Evolutionary conservation across 1,140 invertebrate species (phyloP), one percentile per base, ranked within the genome.

Genomic region (Tribolium castaneum): DNA sequence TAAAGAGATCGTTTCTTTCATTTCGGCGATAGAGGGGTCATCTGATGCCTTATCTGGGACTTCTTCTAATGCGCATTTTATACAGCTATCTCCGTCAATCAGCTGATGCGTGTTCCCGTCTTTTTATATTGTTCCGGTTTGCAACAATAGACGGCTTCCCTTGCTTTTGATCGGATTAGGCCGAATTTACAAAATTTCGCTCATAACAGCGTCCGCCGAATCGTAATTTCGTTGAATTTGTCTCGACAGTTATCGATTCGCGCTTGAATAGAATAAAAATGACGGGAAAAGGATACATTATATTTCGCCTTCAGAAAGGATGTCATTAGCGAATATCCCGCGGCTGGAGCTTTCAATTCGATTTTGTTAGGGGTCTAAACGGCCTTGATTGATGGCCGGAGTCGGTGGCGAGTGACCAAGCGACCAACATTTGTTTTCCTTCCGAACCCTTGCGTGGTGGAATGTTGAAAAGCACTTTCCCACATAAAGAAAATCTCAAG

Each of bases 391-490:
- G 78, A 79, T 79, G 73, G 19, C 30, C 22, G 34, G 54, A 70
- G 56, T 50, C 19, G 25, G 35, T 50, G 4, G 35, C 70, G 49
- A 71, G 71, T 79, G 74, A 76, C 52, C 62, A 62, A 72, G 70
- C 74, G 78, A 76, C 78, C 78, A 73, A 79, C 74, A 79, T 79
- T 79, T 79, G 75, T 79, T 79, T 79, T 79, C 78, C 76, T 79
- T 79, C 59, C 34, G 14, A 30, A 54, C 45, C 75, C 59, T 66
- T 66, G 25, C 54, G 59, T 14, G 59, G 25, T 14, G 30, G 59
- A 35, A 66, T 35, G 59, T 35, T 25, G 54, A 35, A 66, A 66
- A 35, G 59, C 59, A 66, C 59, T 66, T 66, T 66, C 30, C 59
- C 59, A 22, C 59, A 66, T 66, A 66, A 35, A 66, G 59, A 30